Evolutionary conservation across 2,797 vertebrate genomes (phyloP).

Genomic region (Delichon dasypus): DNA sequence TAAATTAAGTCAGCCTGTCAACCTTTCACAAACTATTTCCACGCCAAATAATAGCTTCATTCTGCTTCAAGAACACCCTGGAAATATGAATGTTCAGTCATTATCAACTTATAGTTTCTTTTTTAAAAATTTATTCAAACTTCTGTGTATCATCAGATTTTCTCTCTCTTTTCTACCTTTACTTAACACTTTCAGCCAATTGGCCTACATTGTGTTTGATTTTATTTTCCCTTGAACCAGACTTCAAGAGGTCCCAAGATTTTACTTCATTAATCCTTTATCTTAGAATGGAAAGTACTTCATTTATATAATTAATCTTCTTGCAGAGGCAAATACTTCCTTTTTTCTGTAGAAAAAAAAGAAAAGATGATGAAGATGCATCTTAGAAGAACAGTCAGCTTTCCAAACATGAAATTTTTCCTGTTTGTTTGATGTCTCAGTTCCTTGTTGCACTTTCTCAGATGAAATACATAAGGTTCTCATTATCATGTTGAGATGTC

Average conservation of each 20-base stretch:
- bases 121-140: neutral
- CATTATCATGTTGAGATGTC: neutral
- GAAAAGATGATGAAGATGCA: neutral
- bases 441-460: constrained; percentile 10
- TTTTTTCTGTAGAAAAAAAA: neutral
- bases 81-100: neutral
- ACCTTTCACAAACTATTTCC: neutral
- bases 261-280: neutral
- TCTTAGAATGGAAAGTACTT: neutral
- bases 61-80: neutral
- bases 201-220: neutral
- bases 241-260: neutral
- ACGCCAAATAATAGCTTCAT: neutral
- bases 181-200: neutral
- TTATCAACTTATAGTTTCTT: neutral
- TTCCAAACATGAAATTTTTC: constrained; percentile 26
- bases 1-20: neutral
- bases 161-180: neutral
- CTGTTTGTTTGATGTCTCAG: neutral
- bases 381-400: constrained; percentile 2
- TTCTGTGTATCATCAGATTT: neutral
- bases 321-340: neutral
- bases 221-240: neutral
- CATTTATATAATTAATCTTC: neutral
- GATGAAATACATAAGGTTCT: neutral